phyloP scores from a whole-genome alignment of 2,888 invertebrate genomes.

The Hyppa rectilinea region DNA sequence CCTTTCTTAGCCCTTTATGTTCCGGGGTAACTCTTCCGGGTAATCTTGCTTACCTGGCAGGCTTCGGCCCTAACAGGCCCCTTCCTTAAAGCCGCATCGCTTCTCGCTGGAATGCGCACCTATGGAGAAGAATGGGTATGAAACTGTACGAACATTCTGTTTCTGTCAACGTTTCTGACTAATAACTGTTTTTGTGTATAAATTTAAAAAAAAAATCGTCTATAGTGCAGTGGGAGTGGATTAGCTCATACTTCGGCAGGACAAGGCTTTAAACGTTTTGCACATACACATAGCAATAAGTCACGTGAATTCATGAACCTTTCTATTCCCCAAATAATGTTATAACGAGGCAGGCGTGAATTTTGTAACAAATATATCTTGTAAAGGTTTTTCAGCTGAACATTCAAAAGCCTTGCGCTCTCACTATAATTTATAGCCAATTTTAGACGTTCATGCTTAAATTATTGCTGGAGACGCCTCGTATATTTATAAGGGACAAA shows the following conservation, averaged over 20 bases:
- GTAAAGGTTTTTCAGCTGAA: conserved; percentile 35
- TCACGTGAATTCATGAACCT: neutral
- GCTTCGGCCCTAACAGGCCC: too few species aligned
- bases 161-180: neutral
- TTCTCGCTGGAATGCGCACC: too few species aligned
- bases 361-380: conserved; percentile 23
- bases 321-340: neutral
- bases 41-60: too few species aligned
- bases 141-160: neutral
- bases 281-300: neutral
- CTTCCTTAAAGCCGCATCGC: too few species aligned
- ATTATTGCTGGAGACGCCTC: conserved; percentile 57
- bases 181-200: neutral
- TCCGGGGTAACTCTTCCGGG: too few species aligned
- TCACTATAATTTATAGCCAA: conserved; percentile 64
- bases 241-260: neutral
- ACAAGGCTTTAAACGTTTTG: neutral
- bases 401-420: conserved; percentile 32
- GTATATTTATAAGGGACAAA: conserved; percentile 56
- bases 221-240: neutral
- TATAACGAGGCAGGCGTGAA: neutral
- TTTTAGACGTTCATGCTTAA: conserved; percentile 66
- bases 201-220: too few species aligned
- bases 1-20: too few species aligned
- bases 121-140: neutral